Percentiles rank a stretch among this genome's conserved stretches.
phyloP scores from a whole-genome alignment of 2,113 vertebrate species.

The Myotis yumanensis region DNA sequence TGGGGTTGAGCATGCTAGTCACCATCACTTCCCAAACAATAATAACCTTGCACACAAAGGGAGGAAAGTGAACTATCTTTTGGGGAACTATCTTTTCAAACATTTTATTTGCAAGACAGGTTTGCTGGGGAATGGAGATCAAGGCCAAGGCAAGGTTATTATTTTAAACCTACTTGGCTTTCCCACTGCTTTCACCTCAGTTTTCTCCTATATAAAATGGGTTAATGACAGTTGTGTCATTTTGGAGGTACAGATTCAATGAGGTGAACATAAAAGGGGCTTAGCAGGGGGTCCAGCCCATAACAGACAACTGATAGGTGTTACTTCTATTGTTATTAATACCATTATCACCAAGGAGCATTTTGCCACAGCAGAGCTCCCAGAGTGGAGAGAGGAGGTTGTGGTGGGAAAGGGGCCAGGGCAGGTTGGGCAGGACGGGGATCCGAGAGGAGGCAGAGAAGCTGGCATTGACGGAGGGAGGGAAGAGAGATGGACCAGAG shows the following conservation, averaged over 20 bases:
- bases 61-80: too few species aligned
- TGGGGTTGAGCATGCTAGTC: background rate
- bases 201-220: background rate
- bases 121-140: too few species aligned
- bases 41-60: too few species aligned
- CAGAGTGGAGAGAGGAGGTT: background rate
- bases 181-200: background rate
- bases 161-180: background rate
- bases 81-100: too few species aligned
- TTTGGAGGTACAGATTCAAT: background rate
- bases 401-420: background rate
- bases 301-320: background rate
- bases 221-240: background rate
- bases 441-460: background rate
- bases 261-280: background rate
- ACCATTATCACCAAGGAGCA: background rate
- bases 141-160: background rate
- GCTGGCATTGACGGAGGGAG: background rate
- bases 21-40: background rate
- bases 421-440: background rate
- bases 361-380: background rate
- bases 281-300: background rate
- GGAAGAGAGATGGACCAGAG: background rate
- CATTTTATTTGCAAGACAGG: too few species aligned
- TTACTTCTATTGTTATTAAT: background rate